phyloP scores from a whole-genome alignment of 2,888 invertebrate species.

The Anoplius nigerrimus region DNA sequence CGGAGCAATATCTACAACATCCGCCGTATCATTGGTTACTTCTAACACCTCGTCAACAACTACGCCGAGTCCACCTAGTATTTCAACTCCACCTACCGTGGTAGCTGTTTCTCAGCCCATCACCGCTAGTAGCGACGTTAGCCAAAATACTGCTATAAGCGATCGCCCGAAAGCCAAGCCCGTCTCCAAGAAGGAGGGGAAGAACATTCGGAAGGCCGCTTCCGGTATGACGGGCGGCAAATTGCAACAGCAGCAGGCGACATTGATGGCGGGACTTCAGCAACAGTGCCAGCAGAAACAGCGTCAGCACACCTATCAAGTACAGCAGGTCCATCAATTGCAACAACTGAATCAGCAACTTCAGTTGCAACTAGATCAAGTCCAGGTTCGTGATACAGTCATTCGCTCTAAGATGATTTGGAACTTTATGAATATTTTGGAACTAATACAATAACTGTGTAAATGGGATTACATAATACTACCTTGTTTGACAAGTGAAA shows the following conservation, averaged over 20 bases:
- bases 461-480: too few species aligned
- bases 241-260: constrained; percentile 62
- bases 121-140: constrained; percentile 78
- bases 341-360: constrained; percentile 73
- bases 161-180: constrained; percentile 91
- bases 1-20: constrained; percentile 51
- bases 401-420: background rate
- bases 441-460: background rate
- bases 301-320: constrained; percentile 68
- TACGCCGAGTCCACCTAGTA: constrained; percentile 56
- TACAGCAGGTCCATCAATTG: constrained; percentile 71
- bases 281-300: constrained; percentile 68
- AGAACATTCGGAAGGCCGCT: constrained; percentile 81
- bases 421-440: background rate
- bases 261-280: constrained; percentile 70
- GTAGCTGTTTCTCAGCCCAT: constrained; percentile 72
- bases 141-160: constrained; percentile 85
- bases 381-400: constrained; percentile 57
- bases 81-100: constrained; percentile 56
- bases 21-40: constrained; percentile 50
- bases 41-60: constrained; percentile 51
- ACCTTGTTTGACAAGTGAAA: too few species aligned
- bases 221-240: constrained; percentile 62
- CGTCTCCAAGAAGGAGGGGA: constrained; percentile 87
- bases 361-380: constrained; percentile 71